Base-by-base conservation (phyloP, 2,797 vertebrate genomes). In the Halcyon badia region DNA sequence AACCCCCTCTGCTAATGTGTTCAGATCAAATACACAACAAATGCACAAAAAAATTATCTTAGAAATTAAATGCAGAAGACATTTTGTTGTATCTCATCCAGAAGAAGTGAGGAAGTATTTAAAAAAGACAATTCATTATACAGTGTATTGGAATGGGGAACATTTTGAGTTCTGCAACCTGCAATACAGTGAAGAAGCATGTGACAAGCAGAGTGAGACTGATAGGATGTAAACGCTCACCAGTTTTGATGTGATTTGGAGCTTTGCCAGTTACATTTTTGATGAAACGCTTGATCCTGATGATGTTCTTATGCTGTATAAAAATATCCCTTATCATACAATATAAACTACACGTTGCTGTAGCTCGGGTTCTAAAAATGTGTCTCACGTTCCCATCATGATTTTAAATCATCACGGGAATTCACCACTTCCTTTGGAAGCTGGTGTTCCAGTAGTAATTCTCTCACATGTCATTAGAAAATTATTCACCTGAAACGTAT, bases 201-300 rank as follows among this genome's bases (percentile, higher is more conserved):
- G 30, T 78, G 73, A 39, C 54, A 86, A 72, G 24, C 26, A 88
- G 54, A 78, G 51, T 13, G 18, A 75, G 69, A 42, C 54, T 76
- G 69, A 56, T 61, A 65, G 6, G 42, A 51, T 73, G 52, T 31
- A 81, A 86, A 62, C 28, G 33, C 75, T 83, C 52, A 58, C 46
- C 35, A 69, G n/a, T 87, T 92, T 69, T 87, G 75, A 61, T 61
- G 68, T 24, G 64, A 0, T 83, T 70, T 94, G 52, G 44, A 83
- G 25, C 37, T 49, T 85, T 80, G 61, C 52, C 91, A 78, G 41
- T 87, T 81, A 60, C 11, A 35, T 8, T 88, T 95, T 30, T 79
- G 91, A 62, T 81, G 68, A 81, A 94, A 76, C 16, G 11, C 22
- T 91, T 57, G 68, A 62, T 94, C 90, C 65, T 91, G 91, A 83